Evolutionary conservation across 2,113 vertebrate species (phyloP).

Genomic region (Dendropsophus ebraccatus): DNA sequence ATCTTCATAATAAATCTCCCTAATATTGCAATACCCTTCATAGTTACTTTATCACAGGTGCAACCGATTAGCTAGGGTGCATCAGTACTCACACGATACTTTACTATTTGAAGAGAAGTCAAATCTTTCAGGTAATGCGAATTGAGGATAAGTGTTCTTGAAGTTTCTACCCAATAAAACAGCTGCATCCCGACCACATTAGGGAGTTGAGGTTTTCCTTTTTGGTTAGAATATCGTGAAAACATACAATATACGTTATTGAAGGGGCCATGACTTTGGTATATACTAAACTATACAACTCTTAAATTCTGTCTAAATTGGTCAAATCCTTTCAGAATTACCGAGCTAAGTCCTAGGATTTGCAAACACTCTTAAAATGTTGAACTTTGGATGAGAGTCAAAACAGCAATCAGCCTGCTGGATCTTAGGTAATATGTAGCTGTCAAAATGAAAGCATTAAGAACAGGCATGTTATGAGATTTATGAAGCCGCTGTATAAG

Average conservation of each 20-base stretch:
- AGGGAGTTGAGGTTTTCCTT: conserved; percentile 70
- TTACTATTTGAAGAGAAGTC: conserved; percentile 68
- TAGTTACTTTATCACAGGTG: conserved; percentile 70
- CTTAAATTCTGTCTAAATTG: conserved; percentile 48
- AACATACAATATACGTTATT: conserved; percentile 70
- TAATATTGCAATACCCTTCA: conserved; percentile 5
- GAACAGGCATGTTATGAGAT: conserved; percentile 63
- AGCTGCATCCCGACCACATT: conserved; percentile 71
- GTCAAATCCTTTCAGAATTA: conserved; percentile 56
- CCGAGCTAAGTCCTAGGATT: conserved; percentile 64
- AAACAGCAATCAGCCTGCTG: conserved; percentile 69
- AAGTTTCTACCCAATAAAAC: conserved; percentile 68
- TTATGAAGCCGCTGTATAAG: conserved; percentile 9
- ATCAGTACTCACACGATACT: conserved; percentile 58
- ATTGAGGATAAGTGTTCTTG: conserved; percentile 73
- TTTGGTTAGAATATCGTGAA: conserved; percentile 73
- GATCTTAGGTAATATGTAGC: conserved; percentile 73
- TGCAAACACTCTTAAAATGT: conserved; percentile 75
- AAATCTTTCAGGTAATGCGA: conserved; percentile 73
- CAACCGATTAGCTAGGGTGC: conserved; percentile 69
- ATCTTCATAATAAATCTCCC: not conserved
- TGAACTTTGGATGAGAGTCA: conserved; percentile 72
- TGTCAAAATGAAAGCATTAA: conserved; percentile 73
- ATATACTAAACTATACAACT: conserved; percentile 27
- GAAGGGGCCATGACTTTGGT: conserved; percentile 56